Evolutionary conservation across 2,797 vertebrate genomes (phyloP).

Genomic region (Moxostoma hubbsi): DNA sequence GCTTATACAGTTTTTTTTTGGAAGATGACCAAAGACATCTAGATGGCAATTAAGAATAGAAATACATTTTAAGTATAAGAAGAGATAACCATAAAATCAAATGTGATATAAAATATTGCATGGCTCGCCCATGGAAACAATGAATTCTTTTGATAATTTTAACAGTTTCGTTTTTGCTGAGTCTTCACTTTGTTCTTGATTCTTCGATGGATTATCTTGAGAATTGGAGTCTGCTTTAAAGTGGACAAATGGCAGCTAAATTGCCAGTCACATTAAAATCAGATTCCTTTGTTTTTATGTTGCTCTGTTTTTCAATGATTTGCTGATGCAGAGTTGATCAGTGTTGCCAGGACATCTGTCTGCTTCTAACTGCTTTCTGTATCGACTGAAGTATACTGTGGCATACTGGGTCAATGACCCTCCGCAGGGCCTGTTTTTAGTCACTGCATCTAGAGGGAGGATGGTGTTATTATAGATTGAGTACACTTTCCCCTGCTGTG

Average conservation of each 20-base stretch:
- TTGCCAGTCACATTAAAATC: constrained; percentile 16
- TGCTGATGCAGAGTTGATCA: constrained; percentile 37
- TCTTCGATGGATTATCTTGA: not conserved
- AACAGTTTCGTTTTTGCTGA: not conserved
- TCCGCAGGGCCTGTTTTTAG: too few relatives aligned
- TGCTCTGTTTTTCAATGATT: constrained; percentile 17
- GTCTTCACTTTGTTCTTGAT: constrained; percentile 16
- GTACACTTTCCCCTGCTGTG: too few relatives aligned
- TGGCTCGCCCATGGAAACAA: not conserved
- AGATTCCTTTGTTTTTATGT: not conserved
- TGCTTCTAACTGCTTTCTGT: constrained; percentile 6
- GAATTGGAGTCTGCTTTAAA: constrained; percentile 10
- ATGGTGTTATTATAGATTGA: too few relatives aligned
- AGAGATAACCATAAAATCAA: constrained; percentile 28
- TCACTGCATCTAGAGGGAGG: too few relatives aligned
- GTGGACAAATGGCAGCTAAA: constrained; percentile 13
- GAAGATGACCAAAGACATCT: not conserved
- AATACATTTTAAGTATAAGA: constrained; percentile 2
- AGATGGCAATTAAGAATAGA: not conserved
- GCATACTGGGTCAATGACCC: constrained; percentile 29
- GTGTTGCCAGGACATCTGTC: constrained; percentile 28
- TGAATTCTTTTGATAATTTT: not conserved
- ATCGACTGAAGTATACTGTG: constrained; percentile 33
- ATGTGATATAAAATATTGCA: not conserved
- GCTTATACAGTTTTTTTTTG: not conserved